Evolutionary conservation across 2,888 invertebrate genomes (phyloP).

Genomic region (Danaus chrysippus): DNA sequence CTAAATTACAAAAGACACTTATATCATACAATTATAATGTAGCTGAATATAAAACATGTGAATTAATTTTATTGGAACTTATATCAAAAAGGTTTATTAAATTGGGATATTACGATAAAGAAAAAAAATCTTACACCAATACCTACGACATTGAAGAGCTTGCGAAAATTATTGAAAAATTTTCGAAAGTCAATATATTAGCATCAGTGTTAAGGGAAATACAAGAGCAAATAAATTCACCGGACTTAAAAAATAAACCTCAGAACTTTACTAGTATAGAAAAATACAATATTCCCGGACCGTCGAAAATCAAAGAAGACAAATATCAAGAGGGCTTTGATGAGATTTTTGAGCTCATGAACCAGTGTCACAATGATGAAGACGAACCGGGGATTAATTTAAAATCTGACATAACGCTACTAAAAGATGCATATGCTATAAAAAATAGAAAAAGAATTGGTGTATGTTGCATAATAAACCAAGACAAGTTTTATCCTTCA

Average conservation of each 20-base stretch:
- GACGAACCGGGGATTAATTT: constrained; percentile 41
- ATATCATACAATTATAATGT: constrained; percentile 52
- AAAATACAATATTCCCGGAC: background rate
- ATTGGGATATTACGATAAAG: constrained; percentile 34
- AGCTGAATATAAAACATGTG: constrained; percentile 55
- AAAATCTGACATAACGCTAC: constrained; percentile 48
- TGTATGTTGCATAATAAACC: constrained; percentile 66
- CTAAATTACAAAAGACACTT: constrained; percentile 55
- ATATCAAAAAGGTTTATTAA: constrained; percentile 61
- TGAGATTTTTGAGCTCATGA: constrained; percentile 45
- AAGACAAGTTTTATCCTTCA: constrained; percentile 63
- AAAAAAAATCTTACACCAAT: constrained; percentile 33
- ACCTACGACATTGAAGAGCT: constrained; percentile 45
- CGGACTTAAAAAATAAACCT: background rate
- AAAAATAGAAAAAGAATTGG: constrained; percentile 57
- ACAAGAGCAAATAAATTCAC: constrained; percentile 42
- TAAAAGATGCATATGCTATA: constrained; percentile 51
- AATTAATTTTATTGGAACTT: constrained; percentile 59
- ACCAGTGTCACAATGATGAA: constrained; percentile 39
- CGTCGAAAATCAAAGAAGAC: constrained; percentile 27
- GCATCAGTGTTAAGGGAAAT: constrained; percentile 46
- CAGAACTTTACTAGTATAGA: background rate
- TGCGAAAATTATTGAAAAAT: constrained; percentile 51
- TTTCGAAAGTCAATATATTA: constrained; percentile 46
- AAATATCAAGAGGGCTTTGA: constrained; percentile 40